phyloP scores from a whole-genome alignment of 2,113 vertebrate species.

The Sciurus niger region DNA sequence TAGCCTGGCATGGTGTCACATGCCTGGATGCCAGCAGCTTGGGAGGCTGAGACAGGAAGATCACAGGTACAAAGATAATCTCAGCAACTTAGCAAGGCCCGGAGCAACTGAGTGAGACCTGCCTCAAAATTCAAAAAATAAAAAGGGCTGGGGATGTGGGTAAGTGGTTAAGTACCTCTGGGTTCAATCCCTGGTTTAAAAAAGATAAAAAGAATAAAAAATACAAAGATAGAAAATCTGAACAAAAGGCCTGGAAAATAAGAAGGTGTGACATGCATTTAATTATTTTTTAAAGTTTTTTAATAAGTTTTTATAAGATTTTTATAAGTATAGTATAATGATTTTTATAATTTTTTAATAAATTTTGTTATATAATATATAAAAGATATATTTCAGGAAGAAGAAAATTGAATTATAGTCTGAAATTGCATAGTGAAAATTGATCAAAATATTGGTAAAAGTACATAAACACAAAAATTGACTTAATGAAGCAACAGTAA shows the following conservation, averaged over 20 bases:
- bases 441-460: neutral
- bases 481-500: neutral
- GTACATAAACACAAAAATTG: neutral
- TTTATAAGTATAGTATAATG: no score
- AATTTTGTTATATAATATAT: neutral
- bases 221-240: neutral
- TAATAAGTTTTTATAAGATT: no score
- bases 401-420: neutral
- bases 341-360: no score
- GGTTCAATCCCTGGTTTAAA: neutral
- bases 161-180: no score
- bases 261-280: neutral
- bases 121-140: no score
- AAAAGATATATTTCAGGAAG: neutral
- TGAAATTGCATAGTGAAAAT: neutral
- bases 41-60: no score
- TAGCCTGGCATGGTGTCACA: no score
- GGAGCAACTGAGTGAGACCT: no score
- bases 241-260: slow-evolving; percentile 1
- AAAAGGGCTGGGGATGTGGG: no score
- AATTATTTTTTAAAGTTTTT: neutral
- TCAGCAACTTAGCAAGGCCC: no score
- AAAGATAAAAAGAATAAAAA: neutral
- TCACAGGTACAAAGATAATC: no score
- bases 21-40: no score